Base-by-base conservation (phyloP, 1,140 invertebrate species). In the Neodiprion lecontei region DNA sequence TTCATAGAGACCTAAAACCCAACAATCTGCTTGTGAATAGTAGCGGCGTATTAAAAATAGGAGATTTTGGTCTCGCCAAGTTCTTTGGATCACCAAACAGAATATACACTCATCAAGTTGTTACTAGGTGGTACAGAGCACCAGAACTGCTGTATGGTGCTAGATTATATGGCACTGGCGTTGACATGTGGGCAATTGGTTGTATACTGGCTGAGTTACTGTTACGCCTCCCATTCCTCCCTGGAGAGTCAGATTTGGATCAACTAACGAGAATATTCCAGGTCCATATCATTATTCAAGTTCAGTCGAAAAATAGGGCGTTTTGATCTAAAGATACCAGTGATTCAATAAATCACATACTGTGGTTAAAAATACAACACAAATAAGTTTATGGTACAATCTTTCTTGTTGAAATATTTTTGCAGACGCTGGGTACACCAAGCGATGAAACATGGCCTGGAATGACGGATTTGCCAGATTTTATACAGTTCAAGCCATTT, bases 141-240 rank as follows among this genome's bases (percentile, higher is more conserved):
- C 98, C 99, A 14, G 99, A 99, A 88, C 88, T 99, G 11, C 89
- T 99, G 12, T 99, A 97, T 90, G 99, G 98, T 66, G 96, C 98
- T 1, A 91, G 96, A 69, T 94, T 96, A 84, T 99, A 99, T 89
- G 95, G 96, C 9, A 95, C 94, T 71, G 97, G 96, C 8, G 94
- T 99, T n/a, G 99, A 99, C 83, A 98, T 99, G 90, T 99, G 98
- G 98, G 97, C 98, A 14, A 92, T 98, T 11, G 98, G 98, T 8
- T 99, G 99, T 87, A 99, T 99, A 84, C 85, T 99, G 76, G 98
- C 97, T 1, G 99, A 99, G 89, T 89, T 99, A 14, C 87, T 99
- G 70, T 89, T 99, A 11, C 89, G 98, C 80, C 93, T 95, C 12
- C 98, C 99, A 3, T 96, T 99, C 80, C 91, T 99, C 69, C 97